Evolutionary conservation across 2,888 invertebrate genomes (phyloP), one percentile per base, ranked within the genome.

Genomic region (Brachyopa scutellaris): DNA sequence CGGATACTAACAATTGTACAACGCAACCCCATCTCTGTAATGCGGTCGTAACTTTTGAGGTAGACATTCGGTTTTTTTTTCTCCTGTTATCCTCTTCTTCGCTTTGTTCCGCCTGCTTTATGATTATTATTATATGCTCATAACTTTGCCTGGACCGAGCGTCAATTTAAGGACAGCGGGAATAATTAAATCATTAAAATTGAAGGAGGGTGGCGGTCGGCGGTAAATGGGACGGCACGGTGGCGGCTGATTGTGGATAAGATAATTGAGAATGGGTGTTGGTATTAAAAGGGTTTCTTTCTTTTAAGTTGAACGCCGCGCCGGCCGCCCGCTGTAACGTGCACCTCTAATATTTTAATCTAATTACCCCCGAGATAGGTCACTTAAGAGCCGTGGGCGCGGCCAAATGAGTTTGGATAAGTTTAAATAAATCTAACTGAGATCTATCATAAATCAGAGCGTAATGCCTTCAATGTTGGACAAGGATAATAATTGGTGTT

Each of bases 341-440:
- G 40, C 11, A 40, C 2, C 9, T 40, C 17, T 23, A 45, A 33
- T 49, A 38, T 59, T 69, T 53, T 62, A 53, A 72, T 45, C 53
- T 62, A 61, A 62, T 72, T 62, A 62, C 51, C 72, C 51, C 42
- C 31, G 40, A 72, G 45, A 72, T 26, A 33, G 61, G 72, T 72
- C 72, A 72, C 51, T 72, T 53, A 4, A 53, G 51, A 23, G 31
- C 33, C 23, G 15, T 8, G 51, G 70, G 49, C 55, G 11, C 45
- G 31, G 40, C 15, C 11, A 59, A 69, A 70, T 70, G 49, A 62
- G 45, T 73, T 47, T 53, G 42, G 29, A 73, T 62, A 73, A 64
- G 73, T 64, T 73, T 55, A 51, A 72, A 72, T 53, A 73, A 29
- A 64, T 57, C 31, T 36, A 26, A 62, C 40, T 49, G 40, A 21